Percentiles rank a stretch among this genome's conserved stretches.
These are phyloP conservation scores for Erebia ligea DNA, from an alignment of 2,888 invertebrate genomes.

Conservation along the genomic window DNA sequence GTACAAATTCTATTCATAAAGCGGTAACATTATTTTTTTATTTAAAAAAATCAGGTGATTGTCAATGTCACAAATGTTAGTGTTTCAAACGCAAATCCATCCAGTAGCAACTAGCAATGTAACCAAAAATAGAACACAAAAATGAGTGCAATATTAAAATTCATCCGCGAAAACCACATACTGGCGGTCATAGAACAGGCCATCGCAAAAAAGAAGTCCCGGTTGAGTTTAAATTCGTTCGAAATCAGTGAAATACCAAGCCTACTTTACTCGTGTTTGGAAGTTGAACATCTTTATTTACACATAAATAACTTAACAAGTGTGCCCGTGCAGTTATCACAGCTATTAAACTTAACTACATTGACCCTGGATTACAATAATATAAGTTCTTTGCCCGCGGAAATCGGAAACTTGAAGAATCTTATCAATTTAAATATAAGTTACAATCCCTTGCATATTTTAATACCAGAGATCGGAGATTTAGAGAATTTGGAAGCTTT, in stretches of 20 bases:
- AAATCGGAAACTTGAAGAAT: slow-evolving; percentile 82
- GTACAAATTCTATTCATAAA: slow-evolving; percentile 32
- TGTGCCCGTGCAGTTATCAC: slow-evolving; percentile 75
- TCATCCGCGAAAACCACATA: slow-evolving; percentile 87
- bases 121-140: slow-evolving; percentile 59
- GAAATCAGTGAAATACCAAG: slow-evolving; percentile 85
- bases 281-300: slow-evolving; percentile 84
- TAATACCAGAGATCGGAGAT: slow-evolving; percentile 84
- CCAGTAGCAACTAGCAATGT: slow-evolving; percentile 62
- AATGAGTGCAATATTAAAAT: slow-evolving; percentile 87
- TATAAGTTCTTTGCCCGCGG: slow-evolving; percentile 83
- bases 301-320: slow-evolving; percentile 84
- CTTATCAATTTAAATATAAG: slow-evolving; percentile 86
- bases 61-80: slow-evolving; percentile 34
- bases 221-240: slow-evolving; percentile 85
- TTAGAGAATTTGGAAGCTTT: slow-evolving; percentile 84
- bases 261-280: slow-evolving; percentile 80
- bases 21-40: slow-evolving; percentile 43
- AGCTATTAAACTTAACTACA: slow-evolving; percentile 82
- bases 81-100: slow-evolving; percentile 68
- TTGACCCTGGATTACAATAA: slow-evolving; percentile 87
- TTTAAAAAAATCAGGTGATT: slow-evolving; percentile 48
- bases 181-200: slow-evolving; percentile 87
- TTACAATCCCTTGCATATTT: slow-evolving; percentile 84
- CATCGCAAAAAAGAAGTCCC: slow-evolving; percentile 81